Percentiles rank a stretch among this genome's conserved stretches.
phyloP scores from a whole-genome alignment of 2,797 vertebrate species.

The Micropoecilia bifurca region DNA sequence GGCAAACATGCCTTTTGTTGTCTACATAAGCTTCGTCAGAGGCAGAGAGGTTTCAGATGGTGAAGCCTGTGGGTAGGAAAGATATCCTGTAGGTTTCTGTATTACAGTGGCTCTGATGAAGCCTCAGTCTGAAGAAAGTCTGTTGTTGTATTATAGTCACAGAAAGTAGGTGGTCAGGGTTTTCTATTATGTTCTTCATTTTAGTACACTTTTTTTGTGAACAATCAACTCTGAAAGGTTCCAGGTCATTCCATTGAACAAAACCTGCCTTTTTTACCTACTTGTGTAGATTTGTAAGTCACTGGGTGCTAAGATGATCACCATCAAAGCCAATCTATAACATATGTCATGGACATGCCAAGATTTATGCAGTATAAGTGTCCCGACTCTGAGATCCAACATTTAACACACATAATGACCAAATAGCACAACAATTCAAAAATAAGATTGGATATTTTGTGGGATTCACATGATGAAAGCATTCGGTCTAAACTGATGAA shows the following conservation, averaged over 20 bases:
- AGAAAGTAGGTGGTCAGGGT: neutral
- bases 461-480: neutral
- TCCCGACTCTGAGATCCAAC: neutral
- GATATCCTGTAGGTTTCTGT: neutral
- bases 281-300: neutral
- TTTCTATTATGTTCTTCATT: neutral
- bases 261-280: neutral
- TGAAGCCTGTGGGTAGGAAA: neutral
- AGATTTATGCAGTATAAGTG: neutral
- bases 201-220: neutral
- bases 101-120: neutral
- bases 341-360: neutral
- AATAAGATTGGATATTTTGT: neutral
- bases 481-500: neutral
- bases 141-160: neutral
- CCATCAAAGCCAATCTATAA: neutral
- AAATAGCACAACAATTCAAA: neutral
- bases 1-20: neutral
- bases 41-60: neutral
- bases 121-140: neutral
- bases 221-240: neutral
- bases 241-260: neutral
- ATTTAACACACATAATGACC: neutral
- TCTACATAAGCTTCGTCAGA: neutral
- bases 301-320: neutral